A percentile compares a stretch with the other conserved stretches of the same genome.
Conservation (phyloP, 2,797 vertebrate species). For the Thamnophis elegans region DNA sequence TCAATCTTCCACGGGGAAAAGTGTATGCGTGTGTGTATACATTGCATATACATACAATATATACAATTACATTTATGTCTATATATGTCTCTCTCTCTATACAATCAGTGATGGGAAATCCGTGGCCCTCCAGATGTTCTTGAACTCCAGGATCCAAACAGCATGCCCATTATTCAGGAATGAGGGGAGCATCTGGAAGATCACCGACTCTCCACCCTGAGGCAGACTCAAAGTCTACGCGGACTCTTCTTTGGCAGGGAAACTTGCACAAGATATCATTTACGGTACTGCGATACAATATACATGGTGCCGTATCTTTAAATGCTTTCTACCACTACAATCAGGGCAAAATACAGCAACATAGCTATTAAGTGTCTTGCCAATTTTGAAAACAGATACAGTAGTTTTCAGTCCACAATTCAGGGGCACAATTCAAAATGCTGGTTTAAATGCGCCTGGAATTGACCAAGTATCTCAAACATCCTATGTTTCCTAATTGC, state of each 20-base stretch:
- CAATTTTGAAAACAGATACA: not conserved
- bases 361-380: not conserved
- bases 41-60: no score
- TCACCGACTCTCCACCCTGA: not conserved
- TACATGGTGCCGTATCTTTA: not conserved
- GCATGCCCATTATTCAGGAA: not conserved
- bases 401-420: not conserved
- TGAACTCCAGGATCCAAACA: not conserved
- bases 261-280: not conserved
- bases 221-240: not conserved
- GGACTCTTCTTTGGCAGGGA: not conserved
- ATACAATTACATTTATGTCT: no score
- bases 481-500: not conserved
- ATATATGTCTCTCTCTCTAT: not conserved
- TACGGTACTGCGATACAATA: not conserved
- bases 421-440: not conserved
- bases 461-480: not conserved
- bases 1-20: no score
- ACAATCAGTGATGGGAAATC: not conserved
- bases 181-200: not conserved
- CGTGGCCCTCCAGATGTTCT: not conserved
- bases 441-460: not conserved
- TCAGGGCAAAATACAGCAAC: not conserved
- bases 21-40: no score
- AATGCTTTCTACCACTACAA: not conserved